phyloP scores from a whole-genome alignment of 2,797 vertebrate genomes.

The Streptopelia turtur region DNA sequence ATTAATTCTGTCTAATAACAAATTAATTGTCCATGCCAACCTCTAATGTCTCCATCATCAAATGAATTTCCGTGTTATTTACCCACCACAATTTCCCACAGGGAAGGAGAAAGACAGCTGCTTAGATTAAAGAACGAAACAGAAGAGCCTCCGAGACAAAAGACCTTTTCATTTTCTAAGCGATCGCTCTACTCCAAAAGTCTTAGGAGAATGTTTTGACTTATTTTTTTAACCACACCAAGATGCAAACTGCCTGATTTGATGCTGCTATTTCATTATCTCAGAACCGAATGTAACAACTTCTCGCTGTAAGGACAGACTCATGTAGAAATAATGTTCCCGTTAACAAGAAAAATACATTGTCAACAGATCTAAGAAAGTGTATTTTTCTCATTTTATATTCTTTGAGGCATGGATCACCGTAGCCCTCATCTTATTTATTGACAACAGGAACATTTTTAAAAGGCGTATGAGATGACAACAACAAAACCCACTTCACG shows the following conservation, averaged over 20 bases:
- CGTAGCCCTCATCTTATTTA: slow-evolving; percentile 15
- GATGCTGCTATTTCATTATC: slow-evolving; percentile 13
- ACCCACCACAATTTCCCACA: slow-evolving; percentile 62
- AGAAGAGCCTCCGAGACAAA: slow-evolving; percentile 56
- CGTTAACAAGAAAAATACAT: slow-evolving; percentile 19
- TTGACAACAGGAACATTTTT: background rate
- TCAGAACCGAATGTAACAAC: slow-evolving; percentile 5
- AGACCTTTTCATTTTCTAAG: slow-evolving; percentile 59
- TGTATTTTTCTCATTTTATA: background rate
- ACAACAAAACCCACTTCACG: background rate
- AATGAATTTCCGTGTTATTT: slow-evolving; percentile 70
- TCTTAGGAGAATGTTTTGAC: slow-evolving; percentile 7
- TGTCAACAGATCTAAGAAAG: slow-evolving; percentile 23
- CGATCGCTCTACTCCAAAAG: slow-evolving; percentile 29
- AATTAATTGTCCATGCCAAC: slow-evolving; percentile 72
- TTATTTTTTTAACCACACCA: slow-evolving; percentile 10
- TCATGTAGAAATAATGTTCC: slow-evolving; percentile 31
- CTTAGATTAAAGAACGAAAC: slow-evolving; percentile 55
- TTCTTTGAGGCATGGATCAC: slow-evolving; percentile 9
- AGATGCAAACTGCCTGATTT: slow-evolving; percentile 12
- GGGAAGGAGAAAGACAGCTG: slow-evolving; percentile 63
- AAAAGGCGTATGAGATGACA: background rate
- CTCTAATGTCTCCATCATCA: slow-evolving; percentile 68
- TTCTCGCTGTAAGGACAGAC: background rate
- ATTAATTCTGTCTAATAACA: slow-evolving; percentile 72